These are phyloP conservation scores for Neoitamus cyanurus DNA, from an alignment of 2,888 invertebrate genomes.

Conservation along the genomic window DNA sequence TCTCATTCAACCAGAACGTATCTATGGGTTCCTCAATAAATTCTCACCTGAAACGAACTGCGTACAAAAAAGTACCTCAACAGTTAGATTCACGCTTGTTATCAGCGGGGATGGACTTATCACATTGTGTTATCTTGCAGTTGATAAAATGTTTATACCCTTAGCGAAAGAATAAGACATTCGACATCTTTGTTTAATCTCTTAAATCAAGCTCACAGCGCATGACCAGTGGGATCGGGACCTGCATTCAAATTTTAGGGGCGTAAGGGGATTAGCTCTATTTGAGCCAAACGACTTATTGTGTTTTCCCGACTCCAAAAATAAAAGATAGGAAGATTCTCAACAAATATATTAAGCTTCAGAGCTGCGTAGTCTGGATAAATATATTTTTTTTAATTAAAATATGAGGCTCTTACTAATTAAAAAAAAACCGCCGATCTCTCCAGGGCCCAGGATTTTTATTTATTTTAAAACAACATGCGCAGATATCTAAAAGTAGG, in stretches of 20 bases:
- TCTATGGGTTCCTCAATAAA: background rate
- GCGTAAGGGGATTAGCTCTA: background rate
- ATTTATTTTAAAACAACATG: too few relatives aligned
- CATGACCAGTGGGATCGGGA: background rate
- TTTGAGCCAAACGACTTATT: background rate
- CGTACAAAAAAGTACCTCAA: background rate
- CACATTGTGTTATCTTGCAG: background rate
- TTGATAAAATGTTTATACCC: background rate
- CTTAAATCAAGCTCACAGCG: background rate
- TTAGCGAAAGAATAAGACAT: background rate
- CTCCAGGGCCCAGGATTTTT: too few relatives aligned
- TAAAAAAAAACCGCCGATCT: too few relatives aligned
- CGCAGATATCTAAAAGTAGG: too few relatives aligned
- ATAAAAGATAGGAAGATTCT: too few relatives aligned
- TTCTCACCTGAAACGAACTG: background rate
- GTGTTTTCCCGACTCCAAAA: too few relatives aligned
- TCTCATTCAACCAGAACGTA: background rate
- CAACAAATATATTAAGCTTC: too few relatives aligned
- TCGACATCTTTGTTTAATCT: background rate
- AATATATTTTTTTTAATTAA: too few relatives aligned
- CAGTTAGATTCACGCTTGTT: background rate
- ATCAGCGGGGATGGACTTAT: background rate
- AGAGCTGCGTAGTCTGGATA: too few relatives aligned
- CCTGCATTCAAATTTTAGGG: background rate
- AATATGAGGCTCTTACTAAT: too few relatives aligned